Conservation (phyloP, 2,797 vertebrate species). For the Antrozous pallidus region DNA sequence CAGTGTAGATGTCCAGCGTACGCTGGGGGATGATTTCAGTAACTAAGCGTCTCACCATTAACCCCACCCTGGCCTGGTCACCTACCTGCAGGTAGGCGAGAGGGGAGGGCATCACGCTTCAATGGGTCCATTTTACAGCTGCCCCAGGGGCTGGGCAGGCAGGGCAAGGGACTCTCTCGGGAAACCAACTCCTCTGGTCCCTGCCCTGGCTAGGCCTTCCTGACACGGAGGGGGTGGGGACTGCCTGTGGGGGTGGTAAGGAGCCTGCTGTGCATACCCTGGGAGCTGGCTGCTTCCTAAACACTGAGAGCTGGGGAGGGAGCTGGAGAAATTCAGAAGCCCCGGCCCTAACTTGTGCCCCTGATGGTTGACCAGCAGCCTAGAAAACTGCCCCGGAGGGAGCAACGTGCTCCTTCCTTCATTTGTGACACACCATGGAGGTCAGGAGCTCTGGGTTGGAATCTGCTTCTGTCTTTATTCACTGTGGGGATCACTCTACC, state of each 20-base stretch:
- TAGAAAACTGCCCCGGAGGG: not conserved
- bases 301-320: not conserved
- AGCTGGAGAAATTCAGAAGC: not conserved
- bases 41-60: not conserved
- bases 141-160: not conserved
- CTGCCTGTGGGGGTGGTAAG: not conserved
- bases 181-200: not conserved
- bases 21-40: not conserved
- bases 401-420: fast-evolving
- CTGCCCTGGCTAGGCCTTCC: not conserved
- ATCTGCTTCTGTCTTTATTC: not conserved
- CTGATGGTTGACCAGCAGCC: not conserved
- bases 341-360: not conserved
- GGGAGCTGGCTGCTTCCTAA: not conserved
- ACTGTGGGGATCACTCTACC: not conserved
- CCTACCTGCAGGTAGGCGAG: not conserved
- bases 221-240: not conserved
- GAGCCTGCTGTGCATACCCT: not conserved
- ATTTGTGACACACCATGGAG: not conserved
- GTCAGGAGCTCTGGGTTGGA: not conserved
- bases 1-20: not conserved
- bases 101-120: not conserved
- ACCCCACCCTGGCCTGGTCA: not conserved
- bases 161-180: not conserved
- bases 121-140: not conserved